These are phyloP conservation scores for Laticauda laticaudata DNA, from an alignment of 2,113 vertebrate genomes.

Conservation along the genomic window DNA sequence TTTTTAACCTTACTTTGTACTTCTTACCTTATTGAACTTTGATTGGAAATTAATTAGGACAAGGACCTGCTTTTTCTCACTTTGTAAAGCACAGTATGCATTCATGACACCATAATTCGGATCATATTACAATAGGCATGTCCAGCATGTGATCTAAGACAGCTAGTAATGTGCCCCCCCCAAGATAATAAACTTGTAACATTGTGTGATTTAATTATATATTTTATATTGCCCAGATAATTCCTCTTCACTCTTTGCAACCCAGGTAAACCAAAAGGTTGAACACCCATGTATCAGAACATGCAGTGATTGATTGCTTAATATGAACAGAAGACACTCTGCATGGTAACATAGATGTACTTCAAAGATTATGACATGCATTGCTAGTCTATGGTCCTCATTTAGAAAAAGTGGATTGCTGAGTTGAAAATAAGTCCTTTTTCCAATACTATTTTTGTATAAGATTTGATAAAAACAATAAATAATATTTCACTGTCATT, in stretches of 20 bases:
- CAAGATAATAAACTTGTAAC: background rate
- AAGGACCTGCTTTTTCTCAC: background rate
- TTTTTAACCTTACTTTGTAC: background rate
- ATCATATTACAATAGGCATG: background rate
- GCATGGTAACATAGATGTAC: background rate
- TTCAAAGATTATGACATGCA: background rate
- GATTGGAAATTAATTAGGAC: background rate
- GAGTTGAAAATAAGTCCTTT: background rate
- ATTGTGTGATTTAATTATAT: background rate
- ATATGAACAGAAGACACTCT: background rate
- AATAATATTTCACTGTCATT: background rate
- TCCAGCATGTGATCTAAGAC: background rate
- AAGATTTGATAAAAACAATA: background rate
- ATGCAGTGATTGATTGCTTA: background rate
- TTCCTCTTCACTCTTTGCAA: background rate
- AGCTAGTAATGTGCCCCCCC: no score
- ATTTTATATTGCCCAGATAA: background rate
- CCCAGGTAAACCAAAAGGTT: background rate
- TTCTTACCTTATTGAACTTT: background rate
- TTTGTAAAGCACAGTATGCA: background rate
- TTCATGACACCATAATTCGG: background rate
- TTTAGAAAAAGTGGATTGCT: background rate
- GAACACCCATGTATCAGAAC: background rate
- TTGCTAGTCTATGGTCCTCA: background rate
- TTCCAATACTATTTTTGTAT: background rate